These are phyloP conservation scores for Dendronephthya gigantea DNA, from an alignment of 64 coral and sea anemone species.

Conservation along the genomic window DNA sequence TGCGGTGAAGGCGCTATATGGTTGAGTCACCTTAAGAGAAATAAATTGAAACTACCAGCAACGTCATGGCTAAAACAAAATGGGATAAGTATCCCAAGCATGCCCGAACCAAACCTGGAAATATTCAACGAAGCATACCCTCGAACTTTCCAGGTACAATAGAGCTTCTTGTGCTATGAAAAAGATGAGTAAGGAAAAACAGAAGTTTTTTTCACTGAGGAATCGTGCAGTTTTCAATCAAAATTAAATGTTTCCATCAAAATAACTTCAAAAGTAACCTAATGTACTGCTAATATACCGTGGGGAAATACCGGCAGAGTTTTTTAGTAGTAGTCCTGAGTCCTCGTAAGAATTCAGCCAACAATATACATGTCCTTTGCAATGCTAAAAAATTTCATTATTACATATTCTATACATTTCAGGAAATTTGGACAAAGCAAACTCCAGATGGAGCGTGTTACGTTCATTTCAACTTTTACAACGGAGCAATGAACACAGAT, in stretches of 20 bases:
- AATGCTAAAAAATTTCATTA: not conserved
- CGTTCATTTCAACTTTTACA: constrained; percentile 60
- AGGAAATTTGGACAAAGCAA: constrained; percentile 59
- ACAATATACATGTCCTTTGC: too few relatives aligned
- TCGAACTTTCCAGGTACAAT: constrained; percentile 26
- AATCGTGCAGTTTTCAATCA: too few relatives aligned
- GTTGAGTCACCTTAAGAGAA: constrained; percentile 50
- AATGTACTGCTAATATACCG: too few relatives aligned
- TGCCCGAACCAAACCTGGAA: not conserved
- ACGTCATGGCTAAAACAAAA: constrained; percentile 18
- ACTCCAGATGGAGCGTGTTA: constrained; percentile 45
- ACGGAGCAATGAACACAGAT: constrained; percentile 60
- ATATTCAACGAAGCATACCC: constrained; percentile 28
- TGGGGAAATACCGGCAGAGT: too few relatives aligned
- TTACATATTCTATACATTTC: not conserved
- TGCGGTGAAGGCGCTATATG: constrained; percentile 42
- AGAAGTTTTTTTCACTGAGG: too few relatives aligned
- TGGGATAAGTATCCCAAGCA: not conserved
- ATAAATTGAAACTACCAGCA: constrained; percentile 61
- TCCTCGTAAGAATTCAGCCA: too few relatives aligned
- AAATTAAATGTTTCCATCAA: too few relatives aligned
- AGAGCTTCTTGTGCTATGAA: not conserved
- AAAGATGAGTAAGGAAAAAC: too few relatives aligned
- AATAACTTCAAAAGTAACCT: too few relatives aligned
- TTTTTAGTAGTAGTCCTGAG: too few relatives aligned